Evolutionary conservation across 2,113 vertebrate species (phyloP), one percentile per base, ranked within the genome.

Genomic region (Manacus vitellinus): DNA sequence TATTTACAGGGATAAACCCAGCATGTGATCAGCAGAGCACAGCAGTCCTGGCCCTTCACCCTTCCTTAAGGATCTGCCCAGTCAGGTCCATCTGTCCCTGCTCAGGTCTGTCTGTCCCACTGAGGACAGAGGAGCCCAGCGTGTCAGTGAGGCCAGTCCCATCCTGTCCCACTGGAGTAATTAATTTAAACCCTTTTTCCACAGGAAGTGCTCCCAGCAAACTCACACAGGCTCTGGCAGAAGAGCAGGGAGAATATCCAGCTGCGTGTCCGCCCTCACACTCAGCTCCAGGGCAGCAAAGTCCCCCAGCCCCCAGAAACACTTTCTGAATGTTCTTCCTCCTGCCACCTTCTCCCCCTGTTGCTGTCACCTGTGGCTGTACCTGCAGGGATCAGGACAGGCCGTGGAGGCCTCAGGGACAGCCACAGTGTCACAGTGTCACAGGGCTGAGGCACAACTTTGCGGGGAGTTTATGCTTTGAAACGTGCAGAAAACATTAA

Each of bases 221-320:
- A 51, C 10, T 49, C 65, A 27, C 74, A 14, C 19, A 8, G 18
- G 2, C 18, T 18, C 47, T 8, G 21, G 58, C 51, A 73, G 87
- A 30, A 58, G 21, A 67, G 72, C 10, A 6, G 39, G 43, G 55
- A 77, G 68, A 72, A 37, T 30, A 41, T 6, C 22, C 49, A 41
- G 28, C 47, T 28, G 17, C 49, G 46, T 3, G 0, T 33, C 8
- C 33, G n/a, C 16, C 2, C 1, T 16, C 2, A 35, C 77, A 8
- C 31, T 25, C 65, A 65, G 0, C 30, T 31, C 31, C 2, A 12
- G 74, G 47, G 10, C 44, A 72, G 35, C 20, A 21, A 68, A 75
- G 16, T 23, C 27, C 23, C 27, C 19, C 61, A 31, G 30, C 37
- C 37, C 33, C 33, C 70, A 56, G 71, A 63, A 54, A 47, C 5